These are phyloP conservation scores for Coturnix japonica DNA, from an alignment of 2,113 vertebrate genomes.

Conservation along the genomic window DNA sequence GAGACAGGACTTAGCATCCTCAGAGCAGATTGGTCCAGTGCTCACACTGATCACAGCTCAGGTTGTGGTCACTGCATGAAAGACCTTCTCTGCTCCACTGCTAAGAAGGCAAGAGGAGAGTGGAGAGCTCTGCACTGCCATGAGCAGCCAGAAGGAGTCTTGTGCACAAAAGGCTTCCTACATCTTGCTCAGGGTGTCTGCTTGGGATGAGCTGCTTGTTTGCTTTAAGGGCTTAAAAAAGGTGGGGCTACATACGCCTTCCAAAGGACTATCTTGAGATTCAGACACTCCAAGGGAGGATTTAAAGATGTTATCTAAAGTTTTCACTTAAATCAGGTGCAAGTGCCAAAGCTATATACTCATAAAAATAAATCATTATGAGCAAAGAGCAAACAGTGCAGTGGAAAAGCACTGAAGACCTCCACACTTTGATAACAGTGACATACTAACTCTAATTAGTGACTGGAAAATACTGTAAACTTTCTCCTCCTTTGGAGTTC, in stretches of 20 bases:
- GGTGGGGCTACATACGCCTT: background rate
- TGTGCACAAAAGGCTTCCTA: background rate
- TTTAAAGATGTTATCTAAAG: background rate
- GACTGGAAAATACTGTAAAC: background rate
- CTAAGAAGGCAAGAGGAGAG: background rate
- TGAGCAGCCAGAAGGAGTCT: background rate
- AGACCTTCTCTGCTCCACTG: rapidly evolving
- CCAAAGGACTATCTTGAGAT: background rate
- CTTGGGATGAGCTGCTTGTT: background rate
- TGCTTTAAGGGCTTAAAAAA: background rate
- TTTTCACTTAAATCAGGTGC: background rate
- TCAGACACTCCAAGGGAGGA: background rate
- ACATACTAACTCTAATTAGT: background rate
- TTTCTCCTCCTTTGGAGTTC: background rate
- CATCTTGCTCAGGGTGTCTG: background rate
- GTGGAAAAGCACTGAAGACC: background rate
- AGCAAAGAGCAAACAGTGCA: background rate
- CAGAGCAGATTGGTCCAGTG: background rate
- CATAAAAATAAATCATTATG: background rate
- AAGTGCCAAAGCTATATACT: background rate
- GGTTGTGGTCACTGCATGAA: background rate
- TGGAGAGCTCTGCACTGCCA: background rate
- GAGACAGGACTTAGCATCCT: background rate
- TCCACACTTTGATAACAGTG: background rate
- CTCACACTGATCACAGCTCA: background rate